phyloP scores from a whole-genome alignment of 2,113 vertebrate genomes.

The Phaethon lepturus region DNA sequence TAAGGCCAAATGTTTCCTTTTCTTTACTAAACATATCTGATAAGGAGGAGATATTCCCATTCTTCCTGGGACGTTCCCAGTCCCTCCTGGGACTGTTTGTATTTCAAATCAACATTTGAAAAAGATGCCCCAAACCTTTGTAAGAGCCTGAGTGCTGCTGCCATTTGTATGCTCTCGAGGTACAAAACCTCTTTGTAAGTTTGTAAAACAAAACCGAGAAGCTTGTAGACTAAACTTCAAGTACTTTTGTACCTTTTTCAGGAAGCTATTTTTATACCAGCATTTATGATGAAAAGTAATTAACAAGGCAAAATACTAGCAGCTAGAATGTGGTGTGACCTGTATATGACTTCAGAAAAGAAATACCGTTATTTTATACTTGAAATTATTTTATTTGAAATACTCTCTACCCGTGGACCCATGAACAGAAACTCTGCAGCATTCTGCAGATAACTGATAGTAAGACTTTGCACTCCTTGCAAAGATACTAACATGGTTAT shows the following conservation, averaged over 20 bases:
- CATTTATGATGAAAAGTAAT: not conserved
- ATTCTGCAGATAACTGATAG: rapidly evolving
- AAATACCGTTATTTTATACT: not conserved
- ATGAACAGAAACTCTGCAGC: not conserved
- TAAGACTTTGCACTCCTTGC: not conserved
- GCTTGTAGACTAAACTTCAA: not conserved
- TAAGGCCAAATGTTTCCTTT: not conserved
- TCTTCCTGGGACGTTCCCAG: not conserved
- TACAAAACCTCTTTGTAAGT: not conserved
- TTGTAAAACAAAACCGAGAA: not conserved
- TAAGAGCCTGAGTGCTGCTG: not conserved
- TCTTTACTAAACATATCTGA: not conserved
- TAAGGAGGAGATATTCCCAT: not conserved
- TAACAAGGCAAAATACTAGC: not conserved
- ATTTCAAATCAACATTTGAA: not conserved
- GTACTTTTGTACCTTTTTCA: not conserved
- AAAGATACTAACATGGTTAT: rapidly evolving
- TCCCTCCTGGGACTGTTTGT: not conserved
- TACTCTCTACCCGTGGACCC: rapidly evolving
- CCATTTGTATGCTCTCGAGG: not conserved
- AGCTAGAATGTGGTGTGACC: not conserved
- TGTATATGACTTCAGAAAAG: not conserved
- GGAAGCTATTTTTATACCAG: not conserved
- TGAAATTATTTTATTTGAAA: not conserved
- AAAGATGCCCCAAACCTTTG: not conserved